Base-by-base conservation (phyloP, 2,797 vertebrate genomes). In the Gorsachius magnificus region DNA sequence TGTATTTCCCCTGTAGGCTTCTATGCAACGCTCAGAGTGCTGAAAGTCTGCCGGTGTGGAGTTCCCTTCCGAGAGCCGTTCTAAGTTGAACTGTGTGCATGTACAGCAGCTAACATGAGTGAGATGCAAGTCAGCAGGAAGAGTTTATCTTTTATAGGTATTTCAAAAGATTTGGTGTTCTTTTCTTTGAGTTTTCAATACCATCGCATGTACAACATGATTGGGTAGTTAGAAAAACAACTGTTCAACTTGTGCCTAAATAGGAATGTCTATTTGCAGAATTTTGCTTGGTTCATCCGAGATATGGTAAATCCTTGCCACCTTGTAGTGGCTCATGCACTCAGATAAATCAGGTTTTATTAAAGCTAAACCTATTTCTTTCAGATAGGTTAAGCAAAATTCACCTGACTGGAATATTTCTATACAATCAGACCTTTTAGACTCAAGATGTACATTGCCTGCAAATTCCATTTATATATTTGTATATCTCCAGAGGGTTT, bases 401-500 rank as follows among this genome's bases (percentile, higher is more conserved):
- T 82, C 18, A 85, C 48, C 41, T 64, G n/a, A 53, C 48, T 53
- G 22, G 8, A 71, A 11, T 68, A 74, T 60, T 60, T 74, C 63
- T 84, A 43, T 69, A 25, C 41, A 87, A 17, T 66, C n/a, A 77
- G 33, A 89, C 6, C 15, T 89, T 84, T 87, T 70, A 29, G 12
- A 63, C 19, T 83, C 31, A 63, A 84, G 25, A 21, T 80, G 20
- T 19, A 74, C 5, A 35, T 50, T 69, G 31, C 9, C 31, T 76
- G 38, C 2, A 64, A 43, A 78, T 71, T 75, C 41, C 8, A 2
- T 54, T 91, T 43, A 65, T 35, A 26, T 61, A 35, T 78, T 85
- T 61, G 14, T 68, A 1, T 24, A 35, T 83, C 16, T 75, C 10
- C 71, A 64, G 3, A 4, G 2, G 0, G 0, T 22, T 82, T 84